These are phyloP conservation scores for Dendrolimus houi DNA, from an alignment of 2,888 invertebrate species.

Conservation along the genomic window DNA sequence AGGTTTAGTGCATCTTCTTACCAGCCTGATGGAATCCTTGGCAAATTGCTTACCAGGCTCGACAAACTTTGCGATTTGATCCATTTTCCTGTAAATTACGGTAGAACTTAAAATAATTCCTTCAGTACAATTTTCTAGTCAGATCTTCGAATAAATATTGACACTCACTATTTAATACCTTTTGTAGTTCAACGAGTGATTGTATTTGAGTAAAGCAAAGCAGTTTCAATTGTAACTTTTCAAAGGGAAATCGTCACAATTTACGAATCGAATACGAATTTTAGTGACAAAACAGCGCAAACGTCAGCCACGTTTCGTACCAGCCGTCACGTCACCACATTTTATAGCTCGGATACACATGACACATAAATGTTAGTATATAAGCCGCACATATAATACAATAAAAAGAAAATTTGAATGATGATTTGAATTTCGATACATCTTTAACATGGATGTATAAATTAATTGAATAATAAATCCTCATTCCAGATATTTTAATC, in stretches of 20 bases:
- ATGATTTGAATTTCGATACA: too few relatives aligned
- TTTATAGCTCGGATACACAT: conserved; percentile 28
- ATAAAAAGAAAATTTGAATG: too few relatives aligned
- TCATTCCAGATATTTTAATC: too few relatives aligned
- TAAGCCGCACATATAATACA: too few relatives aligned
- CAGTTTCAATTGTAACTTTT: too few relatives aligned
- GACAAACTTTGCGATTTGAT: conserved; percentile 95
- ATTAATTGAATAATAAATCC: too few relatives aligned
- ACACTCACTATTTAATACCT: background rate
- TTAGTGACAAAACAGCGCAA: conserved; percentile 32
- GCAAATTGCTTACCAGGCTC: conserved; percentile 98
- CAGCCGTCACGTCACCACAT: conserved; percentile 57
- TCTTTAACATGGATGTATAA: too few relatives aligned
- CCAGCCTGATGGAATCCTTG: conserved; percentile 98
- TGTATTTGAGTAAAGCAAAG: background rate
- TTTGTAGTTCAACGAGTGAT: background rate
- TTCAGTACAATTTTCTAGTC: too few relatives aligned
- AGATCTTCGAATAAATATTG: background rate
- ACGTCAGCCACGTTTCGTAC: conserved; percentile 71
- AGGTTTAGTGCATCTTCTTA: conserved; percentile 99
- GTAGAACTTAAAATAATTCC: conserved; percentile 5
- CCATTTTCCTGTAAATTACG: conserved; percentile 82
- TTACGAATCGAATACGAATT: background rate
- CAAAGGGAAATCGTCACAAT: background rate
- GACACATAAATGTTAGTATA: too few relatives aligned